phyloP scores from a whole-genome alignment of 2,888 invertebrate species.

The Parnassius apollo region DNA sequence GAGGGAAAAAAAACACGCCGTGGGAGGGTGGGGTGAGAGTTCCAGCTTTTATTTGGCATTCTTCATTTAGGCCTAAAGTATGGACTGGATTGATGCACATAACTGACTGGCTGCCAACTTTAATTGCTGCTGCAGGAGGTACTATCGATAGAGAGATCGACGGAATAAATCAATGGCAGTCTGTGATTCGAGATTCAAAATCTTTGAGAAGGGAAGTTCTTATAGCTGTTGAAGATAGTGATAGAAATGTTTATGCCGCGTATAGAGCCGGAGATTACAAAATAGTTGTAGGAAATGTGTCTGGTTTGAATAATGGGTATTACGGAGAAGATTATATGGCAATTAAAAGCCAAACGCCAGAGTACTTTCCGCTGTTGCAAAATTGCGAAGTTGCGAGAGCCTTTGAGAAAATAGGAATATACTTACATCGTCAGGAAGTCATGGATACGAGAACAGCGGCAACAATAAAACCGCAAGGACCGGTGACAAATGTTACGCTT shows the following conservation, averaged over 20 bases:
- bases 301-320: slow-evolving; percentile 59
- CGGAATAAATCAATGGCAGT: slow-evolving; percentile 86
- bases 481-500: slow-evolving; percentile 50
- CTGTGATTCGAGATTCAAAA: slow-evolving; percentile 71
- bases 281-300: slow-evolving; percentile 80
- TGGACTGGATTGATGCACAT: slow-evolving; percentile 86
- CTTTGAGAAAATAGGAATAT: slow-evolving; percentile 55
- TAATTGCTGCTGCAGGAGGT: slow-evolving; percentile 69
- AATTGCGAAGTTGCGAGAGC: slow-evolving; percentile 52
- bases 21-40: slow-evolving; percentile 94
- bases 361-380: slow-evolving; percentile 55
- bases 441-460: slow-evolving; percentile 50
- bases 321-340: slow-evolving; percentile 59
- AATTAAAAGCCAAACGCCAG: slow-evolving; percentile 53
- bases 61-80: slow-evolving; percentile 82
- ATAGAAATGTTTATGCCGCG: slow-evolving; percentile 75
- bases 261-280: slow-evolving; percentile 83
- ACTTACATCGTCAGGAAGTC: slow-evolving; percentile 50
- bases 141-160: slow-evolving; percentile 72
- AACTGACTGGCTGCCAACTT: slow-evolving; percentile 91
- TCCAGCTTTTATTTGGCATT: slow-evolving; percentile 86
- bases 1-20: slow-evolving; percentile 90
- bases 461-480: slow-evolving; percentile 56
- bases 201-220: slow-evolving; percentile 79
- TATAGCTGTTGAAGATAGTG: slow-evolving; percentile 80